Base-by-base conservation (phyloP, 2,797 vertebrate species). In the Lophotriccus pileatus region DNA sequence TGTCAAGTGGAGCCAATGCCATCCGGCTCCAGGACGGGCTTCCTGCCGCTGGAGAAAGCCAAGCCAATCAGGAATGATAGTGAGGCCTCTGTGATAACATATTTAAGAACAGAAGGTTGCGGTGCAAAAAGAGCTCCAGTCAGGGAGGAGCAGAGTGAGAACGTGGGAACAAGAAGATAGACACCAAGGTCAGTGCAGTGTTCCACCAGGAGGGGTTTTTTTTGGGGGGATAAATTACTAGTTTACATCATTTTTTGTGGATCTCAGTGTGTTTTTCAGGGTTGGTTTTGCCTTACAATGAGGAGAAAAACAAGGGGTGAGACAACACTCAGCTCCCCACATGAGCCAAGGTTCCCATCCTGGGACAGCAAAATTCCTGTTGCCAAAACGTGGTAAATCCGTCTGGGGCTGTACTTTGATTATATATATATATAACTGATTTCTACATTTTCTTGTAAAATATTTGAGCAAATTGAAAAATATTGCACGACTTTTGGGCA, bases 401-500 rank as follows among this genome's bases (percentile, higher is more conserved):
- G 96, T 96, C 28, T 12, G 9, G 87, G 87, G 67, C 56, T 6
- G 12, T n/a, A n/a, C n/a, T n/a, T n/a, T n/a, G n/a, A n/a, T n/a
- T n/a, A n/a, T n/a, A n/a, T n/a, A n/a, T n/a, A n/a, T n/a, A n/a
- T n/a, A n/a, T n/a, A n/a, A n/a, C n/a, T 80, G 62, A 44, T 95
- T 94, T 98, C 85, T 96, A 95, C 80, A 90, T 97, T 96, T 87
- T 93, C 89, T 43, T 97, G 97, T 98, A 96, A 97, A 97, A 96
- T 97, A 97, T 95, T 94, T 84, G 76, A 93, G 93, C 95, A 97
- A 82, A 96, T 90, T 68, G 53, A 96, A 96, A 97, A 74, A 96
- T 97, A 98, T 98, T 98, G 97, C 96, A 98, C 98, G 96, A 94
- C 68, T 89, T 18, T 97, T 76, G 49, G 86, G 88, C 78, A 69